These are phyloP conservation scores for Hyles vespertilio DNA, from an alignment of 1,140 invertebrate genomes.

Conservation along the genomic window DNA sequence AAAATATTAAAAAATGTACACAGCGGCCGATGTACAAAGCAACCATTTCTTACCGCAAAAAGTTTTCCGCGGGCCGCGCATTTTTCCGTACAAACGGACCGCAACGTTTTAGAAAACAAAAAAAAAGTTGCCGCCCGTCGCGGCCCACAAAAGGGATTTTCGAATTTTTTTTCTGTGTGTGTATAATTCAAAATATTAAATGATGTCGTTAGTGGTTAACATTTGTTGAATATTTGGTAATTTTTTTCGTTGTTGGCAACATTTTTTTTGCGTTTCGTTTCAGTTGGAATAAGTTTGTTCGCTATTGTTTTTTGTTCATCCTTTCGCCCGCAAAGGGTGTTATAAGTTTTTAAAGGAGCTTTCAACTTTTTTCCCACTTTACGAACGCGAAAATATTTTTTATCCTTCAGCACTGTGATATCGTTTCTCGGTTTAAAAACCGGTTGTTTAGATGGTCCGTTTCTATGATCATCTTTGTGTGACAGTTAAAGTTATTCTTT, in stretches of 20 bases:
- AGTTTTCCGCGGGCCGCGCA: constrained; percentile 47
- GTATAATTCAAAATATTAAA: constrained; percentile 58
- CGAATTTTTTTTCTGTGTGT: constrained; percentile 38
- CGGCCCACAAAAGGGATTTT: constrained; percentile 52
- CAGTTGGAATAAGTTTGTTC: not conserved
- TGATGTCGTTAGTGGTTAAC: constrained; percentile 62
- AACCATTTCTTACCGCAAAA: constrained; percentile 68
- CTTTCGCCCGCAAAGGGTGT: constrained; percentile 22
- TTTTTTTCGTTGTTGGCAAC: constrained; percentile 33
- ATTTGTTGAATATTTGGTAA: constrained; percentile 59
- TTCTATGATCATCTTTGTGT: too few species aligned
- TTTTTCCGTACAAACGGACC: constrained; percentile 62
- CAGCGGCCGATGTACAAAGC: constrained; percentile 21
- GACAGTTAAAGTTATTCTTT: too few species aligned
- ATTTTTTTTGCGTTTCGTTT: constrained; percentile 32
- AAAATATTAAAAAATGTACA: not conserved
- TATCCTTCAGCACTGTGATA: too few species aligned
- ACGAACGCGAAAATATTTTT: too few species aligned
- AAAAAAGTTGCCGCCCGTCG: constrained; percentile 45
- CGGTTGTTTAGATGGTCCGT: too few species aligned
- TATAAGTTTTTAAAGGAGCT: constrained; percentile 21
- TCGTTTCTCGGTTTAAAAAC: too few species aligned
- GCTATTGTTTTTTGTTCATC: constrained; percentile 22
- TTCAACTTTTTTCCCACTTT: too few species aligned
- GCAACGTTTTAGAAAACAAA: constrained; percentile 44